These are phyloP conservation scores for Epinephelus lanceolatus DNA, from an alignment of 2,113 vertebrate species.

Conservation along the genomic window DNA sequence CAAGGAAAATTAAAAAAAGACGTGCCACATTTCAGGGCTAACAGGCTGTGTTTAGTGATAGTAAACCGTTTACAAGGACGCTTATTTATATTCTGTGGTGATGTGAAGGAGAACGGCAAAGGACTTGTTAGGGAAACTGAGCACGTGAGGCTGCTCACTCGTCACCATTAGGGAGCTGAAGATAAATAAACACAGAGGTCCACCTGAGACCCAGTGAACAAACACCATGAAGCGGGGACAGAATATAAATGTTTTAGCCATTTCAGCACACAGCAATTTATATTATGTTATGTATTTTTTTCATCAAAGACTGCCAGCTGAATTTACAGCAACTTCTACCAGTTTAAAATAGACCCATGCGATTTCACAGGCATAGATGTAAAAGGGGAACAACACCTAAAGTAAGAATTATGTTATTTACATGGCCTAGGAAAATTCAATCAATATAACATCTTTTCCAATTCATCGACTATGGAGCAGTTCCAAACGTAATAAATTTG, in stretches of 20 bases:
- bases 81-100: slow-evolving; percentile 71
- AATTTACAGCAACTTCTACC: not conserved
- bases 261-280: not conserved
- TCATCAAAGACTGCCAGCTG: not conserved
- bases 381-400: not conserved
- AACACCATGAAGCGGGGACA: slow-evolving; percentile 4
- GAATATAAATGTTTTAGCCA: slow-evolving; percentile 10
- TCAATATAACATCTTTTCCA: no score
- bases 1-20: slow-evolving; percentile 1
- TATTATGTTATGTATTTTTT: not conserved
- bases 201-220: slow-evolving; percentile 16
- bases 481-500: no score
- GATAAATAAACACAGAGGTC: slow-evolving; percentile 38
- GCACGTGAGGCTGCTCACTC: slow-evolving; percentile 14
- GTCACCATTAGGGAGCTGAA: slow-evolving; percentile 10
- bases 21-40: slow-evolving; percentile 24
- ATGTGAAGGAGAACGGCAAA: slow-evolving; percentile 54
- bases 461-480: no score
- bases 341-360: not conserved
- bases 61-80: slow-evolving; percentile 59
- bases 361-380: not conserved
- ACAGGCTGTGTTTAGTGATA: slow-evolving; percentile 26
- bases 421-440: no score
- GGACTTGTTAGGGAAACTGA: slow-evolving; percentile 59
- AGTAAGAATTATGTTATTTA: no score